phyloP scores from a whole-genome alignment of 1,140 invertebrate species.

The Eufriesea mexicana region DNA sequence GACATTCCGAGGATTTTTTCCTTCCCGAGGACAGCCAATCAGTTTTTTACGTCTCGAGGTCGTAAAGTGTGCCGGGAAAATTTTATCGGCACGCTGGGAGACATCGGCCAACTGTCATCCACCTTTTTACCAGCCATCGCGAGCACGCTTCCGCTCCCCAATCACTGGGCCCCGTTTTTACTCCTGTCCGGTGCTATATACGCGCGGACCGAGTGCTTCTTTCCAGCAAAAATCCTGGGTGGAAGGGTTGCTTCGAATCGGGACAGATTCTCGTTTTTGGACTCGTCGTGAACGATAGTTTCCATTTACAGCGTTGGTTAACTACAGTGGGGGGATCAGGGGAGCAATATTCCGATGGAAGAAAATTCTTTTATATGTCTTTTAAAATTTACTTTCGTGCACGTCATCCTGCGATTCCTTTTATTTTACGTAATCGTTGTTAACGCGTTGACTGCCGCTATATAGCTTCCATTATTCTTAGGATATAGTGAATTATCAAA shows the following conservation, averaged over 20 bases:
- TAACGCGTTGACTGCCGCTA: no score
- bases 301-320: background rate
- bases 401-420: no score
- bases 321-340: no score
- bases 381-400: no score
- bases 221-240: background rate
- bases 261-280: background rate
- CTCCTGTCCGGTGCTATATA: background rate
- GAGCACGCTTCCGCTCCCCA: no score
- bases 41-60: background rate
- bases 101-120: background rate
- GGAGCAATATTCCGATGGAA: no score
- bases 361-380: no score
- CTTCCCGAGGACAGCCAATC: background rate
- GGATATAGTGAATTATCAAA: no score
- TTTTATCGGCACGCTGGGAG: conserved; percentile 20
- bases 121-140: background rate
- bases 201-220: background rate
- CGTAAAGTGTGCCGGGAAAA: background rate
- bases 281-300: no score
- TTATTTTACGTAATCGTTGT: no score
- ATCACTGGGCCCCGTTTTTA: background rate
- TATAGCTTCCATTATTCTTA: no score
- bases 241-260: background rate
- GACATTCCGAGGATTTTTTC: background rate